These are phyloP conservation scores for Argyra leucocephala DNA, from an alignment of 2,888 invertebrate species.

Conservation along the genomic window DNA sequence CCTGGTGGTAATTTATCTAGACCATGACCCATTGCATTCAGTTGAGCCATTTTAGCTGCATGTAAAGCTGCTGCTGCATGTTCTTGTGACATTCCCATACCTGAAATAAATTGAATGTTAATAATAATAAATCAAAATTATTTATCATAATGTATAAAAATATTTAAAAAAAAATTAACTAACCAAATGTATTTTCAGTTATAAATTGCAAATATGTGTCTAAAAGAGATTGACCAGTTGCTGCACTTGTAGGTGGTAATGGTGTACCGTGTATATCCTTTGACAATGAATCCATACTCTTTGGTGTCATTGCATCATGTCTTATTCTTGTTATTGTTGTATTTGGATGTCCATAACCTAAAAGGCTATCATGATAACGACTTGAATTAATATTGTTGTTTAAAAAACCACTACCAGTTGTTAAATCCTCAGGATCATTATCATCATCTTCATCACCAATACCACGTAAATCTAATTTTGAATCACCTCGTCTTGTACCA, in stretches of 20 bases:
- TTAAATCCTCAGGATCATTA: slow-evolving; percentile 70
- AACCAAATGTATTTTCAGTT: slow-evolving; percentile 68
- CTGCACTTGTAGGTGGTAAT: slow-evolving; percentile 55
- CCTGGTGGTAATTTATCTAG: slow-evolving; percentile 49
- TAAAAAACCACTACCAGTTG: slow-evolving; percentile 44
- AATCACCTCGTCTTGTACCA: slow-evolving; percentile 65
- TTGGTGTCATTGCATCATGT: slow-evolving; percentile 46
- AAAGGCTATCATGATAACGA: slow-evolving; percentile 38
- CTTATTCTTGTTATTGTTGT: slow-evolving; percentile 57
- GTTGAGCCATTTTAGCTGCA: slow-evolving; percentile 67
- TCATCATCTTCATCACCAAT: slow-evolving; percentile 57
- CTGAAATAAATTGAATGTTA: slow-evolving; percentile 27
- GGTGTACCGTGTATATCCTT: slow-evolving; percentile 55
- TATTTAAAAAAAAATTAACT: slow-evolving; percentile 29
- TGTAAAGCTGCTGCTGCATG: slow-evolving; percentile 67
- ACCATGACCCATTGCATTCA: slow-evolving; percentile 55
- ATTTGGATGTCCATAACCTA: slow-evolving; percentile 48
- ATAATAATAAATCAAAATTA: background rate
- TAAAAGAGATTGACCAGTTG: slow-evolving; percentile 66
- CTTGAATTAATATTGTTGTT: slow-evolving; percentile 34
- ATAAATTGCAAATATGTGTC: slow-evolving; percentile 84
- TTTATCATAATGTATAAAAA: background rate
- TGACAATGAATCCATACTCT: slow-evolving; percentile 45
- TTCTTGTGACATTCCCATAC: slow-evolving; percentile 54
- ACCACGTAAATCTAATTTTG: slow-evolving; percentile 65